Evolutionary conservation across 1,140 invertebrate species (phyloP).

Genomic region (Bombus confusus): DNA sequence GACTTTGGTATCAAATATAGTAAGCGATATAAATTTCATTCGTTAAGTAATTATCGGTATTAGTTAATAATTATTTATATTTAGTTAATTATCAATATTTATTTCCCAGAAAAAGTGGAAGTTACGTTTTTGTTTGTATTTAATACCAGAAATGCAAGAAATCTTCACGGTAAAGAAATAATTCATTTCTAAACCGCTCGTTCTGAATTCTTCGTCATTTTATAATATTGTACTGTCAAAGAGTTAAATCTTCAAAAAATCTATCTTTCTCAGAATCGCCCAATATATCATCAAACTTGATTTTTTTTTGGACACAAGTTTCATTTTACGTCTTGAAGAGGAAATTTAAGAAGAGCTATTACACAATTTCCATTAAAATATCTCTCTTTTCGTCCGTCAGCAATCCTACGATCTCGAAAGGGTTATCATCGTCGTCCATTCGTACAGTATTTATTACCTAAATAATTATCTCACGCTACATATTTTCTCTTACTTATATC

Average conservation of each 20-base stretch:
- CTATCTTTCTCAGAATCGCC: neutral
- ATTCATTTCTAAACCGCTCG: no score
- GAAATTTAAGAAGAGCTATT: neutral
- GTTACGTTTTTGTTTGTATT: no score
- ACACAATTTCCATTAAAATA: neutral
- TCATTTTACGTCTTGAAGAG: neutral
- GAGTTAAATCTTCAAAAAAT: neutral
- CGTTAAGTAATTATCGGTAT: neutral
- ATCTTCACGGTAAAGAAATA: no score
- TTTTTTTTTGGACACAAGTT: neutral
- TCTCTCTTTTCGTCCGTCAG: neutral
- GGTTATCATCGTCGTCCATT: slow-evolving; percentile 30
- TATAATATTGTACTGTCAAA: neutral
- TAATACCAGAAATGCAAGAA: no score
- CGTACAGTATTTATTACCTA: slow-evolving; percentile 30
- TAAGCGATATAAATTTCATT: neutral
- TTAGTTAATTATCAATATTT: no score
- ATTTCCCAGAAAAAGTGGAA: no score
- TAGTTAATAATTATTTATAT: no score
- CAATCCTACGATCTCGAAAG: slow-evolving; percentile 19
- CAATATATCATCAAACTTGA: neutral
- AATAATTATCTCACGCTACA: slow-evolving; percentile 24
- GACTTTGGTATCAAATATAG: neutral
- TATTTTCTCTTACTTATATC: slow-evolving; percentile 26
- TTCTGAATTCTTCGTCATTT: neutral